A percentile compares a stretch with the other conserved stretches of the same genome.
Evolutionary conservation across 2,888 invertebrate species (phyloP).

Genomic region (Agrilus cyanescens): DNA sequence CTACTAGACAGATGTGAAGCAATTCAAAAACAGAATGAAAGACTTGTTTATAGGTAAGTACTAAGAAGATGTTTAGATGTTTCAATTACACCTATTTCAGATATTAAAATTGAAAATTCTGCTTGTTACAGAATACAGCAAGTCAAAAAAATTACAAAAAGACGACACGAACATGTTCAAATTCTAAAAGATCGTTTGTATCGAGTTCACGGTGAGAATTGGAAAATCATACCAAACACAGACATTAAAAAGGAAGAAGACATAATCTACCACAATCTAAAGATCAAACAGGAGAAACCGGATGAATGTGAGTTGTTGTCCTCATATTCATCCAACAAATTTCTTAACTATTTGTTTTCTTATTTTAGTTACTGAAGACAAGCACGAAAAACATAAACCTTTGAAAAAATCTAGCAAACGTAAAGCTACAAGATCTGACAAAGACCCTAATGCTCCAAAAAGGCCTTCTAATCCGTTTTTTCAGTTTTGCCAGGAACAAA

Average conservation of each 20-base stretch:
- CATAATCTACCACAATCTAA: slow-evolving; percentile 13
- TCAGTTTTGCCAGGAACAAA: slow-evolving; percentile 68
- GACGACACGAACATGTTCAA: slow-evolving; percentile 55
- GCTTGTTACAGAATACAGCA: slow-evolving; percentile 48
- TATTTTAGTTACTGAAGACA: slow-evolving; percentile 20
- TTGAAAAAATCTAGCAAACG: slow-evolving; percentile 39
- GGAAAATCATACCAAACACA: slow-evolving; percentile 34
- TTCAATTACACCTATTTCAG: slow-evolving; percentile 7
- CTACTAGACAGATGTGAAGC: slow-evolving; percentile 62
- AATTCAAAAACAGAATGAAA: slow-evolving; percentile 66
- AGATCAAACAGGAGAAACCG: slow-evolving; percentile 8
- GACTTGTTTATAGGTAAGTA: slow-evolving; percentile 50
- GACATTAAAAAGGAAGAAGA: slow-evolving; percentile 27
- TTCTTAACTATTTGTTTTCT: background rate
- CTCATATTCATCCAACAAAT: background rate
- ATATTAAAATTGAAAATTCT: background rate
- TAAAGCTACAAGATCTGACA: slow-evolving; percentile 45
- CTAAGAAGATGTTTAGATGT: background rate
- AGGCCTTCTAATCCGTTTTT: slow-evolving; percentile 72
- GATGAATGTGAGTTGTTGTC: slow-evolving; percentile 6
- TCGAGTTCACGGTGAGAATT: slow-evolving; percentile 58
- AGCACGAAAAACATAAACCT: slow-evolving; percentile 24
- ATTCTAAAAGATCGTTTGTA: slow-evolving; percentile 54
- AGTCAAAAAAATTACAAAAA: slow-evolving; percentile 55
- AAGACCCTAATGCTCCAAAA: slow-evolving; percentile 67